Percentiles rank a stretch among this genome's conserved stretches.
These are phyloP conservation scores for Nephila pilipes DNA, from an alignment of 1,140 invertebrate species.

Conservation along the genomic window DNA sequence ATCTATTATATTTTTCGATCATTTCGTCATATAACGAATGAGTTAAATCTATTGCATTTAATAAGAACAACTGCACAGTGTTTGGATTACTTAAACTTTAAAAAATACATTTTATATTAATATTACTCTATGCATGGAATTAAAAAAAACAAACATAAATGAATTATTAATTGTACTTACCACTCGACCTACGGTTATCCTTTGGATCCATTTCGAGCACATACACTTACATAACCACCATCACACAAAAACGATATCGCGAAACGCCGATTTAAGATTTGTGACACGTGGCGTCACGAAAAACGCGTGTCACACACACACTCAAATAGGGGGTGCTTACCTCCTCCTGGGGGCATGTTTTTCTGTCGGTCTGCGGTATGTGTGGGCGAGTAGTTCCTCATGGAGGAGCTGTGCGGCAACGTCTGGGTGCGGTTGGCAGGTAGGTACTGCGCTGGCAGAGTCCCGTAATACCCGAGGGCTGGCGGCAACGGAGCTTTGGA, in stretches of 20 bases:
- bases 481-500: slow-evolving; percentile 73
- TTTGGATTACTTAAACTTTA: too few relatives aligned
- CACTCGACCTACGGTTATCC: neutral
- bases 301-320: neutral
- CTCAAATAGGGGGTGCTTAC: slow-evolving; percentile 45
- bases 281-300: neutral
- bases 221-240: neutral
- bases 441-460: slow-evolving; percentile 80
- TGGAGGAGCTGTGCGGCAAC: slow-evolving; percentile 85
- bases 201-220: neutral
- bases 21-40: too few relatives aligned
- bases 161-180: neutral
- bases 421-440: slow-evolving; percentile 83
- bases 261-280: neutral
- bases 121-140: too few relatives aligned
- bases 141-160: too few relatives aligned
- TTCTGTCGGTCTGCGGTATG: slow-evolving; percentile 50
- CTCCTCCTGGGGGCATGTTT: slow-evolving; percentile 74
- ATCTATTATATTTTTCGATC: too few relatives aligned
- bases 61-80: too few relatives aligned
- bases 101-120: too few relatives aligned
- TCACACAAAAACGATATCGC: neutral
- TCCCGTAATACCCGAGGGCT: slow-evolving; percentile 80
- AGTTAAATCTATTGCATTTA: too few relatives aligned
- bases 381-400: slow-evolving; percentile 86